Evolutionary conservation across 2,888 invertebrate genomes (phyloP).

Genomic region (Neria commutata): DNA sequence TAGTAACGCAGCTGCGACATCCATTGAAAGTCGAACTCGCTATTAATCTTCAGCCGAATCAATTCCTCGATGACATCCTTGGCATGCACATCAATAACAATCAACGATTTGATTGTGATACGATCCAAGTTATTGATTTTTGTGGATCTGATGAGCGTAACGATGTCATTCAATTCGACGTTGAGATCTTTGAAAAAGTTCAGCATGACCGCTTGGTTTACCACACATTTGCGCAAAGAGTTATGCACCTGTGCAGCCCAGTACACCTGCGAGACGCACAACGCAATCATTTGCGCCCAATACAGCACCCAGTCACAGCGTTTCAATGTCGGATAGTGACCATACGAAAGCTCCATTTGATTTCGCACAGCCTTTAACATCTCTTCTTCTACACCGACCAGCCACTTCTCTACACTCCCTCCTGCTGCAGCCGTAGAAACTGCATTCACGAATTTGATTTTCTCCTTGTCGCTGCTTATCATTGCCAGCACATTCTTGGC

Average conservation of each 20-base stretch:
- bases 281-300: conserved; percentile 71
- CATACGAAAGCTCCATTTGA: conserved; percentile 61
- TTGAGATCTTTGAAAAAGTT: conserved; percentile 62
- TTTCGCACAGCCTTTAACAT: conserved; percentile 66
- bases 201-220: conserved; percentile 57
- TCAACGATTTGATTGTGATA: conserved; percentile 72
- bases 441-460: conserved; percentile 63
- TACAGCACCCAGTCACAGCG: conserved; percentile 66
- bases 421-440: conserved; percentile 65
- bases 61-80: conserved; percentile 70
- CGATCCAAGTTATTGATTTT: conserved; percentile 66
- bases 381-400: conserved; percentile 68
- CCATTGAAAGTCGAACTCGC: conserved; percentile 74
- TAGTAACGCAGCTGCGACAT: conserved; percentile 75
- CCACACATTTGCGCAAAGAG: conserved; percentile 61
- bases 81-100: conserved; percentile 75
- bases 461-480: conserved; percentile 68
- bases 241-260: conserved; percentile 72
- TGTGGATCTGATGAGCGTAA: conserved; percentile 67
- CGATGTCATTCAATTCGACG: conserved; percentile 66
- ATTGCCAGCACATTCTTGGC: conserved; percentile 67
- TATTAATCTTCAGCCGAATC: conserved; percentile 63
- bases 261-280: conserved; percentile 68
- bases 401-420: conserved; percentile 73
- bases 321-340: conserved; percentile 55